Evolutionary conservation across 2,888 invertebrate species (phyloP).

Genomic region (Rhaphigaster nebulosa): DNA sequence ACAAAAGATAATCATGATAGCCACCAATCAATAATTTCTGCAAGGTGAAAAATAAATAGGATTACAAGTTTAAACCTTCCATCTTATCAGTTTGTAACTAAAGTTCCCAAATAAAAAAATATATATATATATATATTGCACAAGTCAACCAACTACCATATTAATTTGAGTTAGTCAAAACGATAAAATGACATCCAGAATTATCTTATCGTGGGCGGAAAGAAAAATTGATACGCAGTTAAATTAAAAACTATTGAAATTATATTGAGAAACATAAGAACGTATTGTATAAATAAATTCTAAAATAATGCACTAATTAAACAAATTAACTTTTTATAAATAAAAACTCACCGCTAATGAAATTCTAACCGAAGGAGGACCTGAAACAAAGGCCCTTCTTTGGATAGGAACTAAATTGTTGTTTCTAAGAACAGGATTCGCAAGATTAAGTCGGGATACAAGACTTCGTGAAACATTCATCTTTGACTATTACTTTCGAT

Average conservation of each 20-base stretch:
- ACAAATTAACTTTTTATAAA: neutral
- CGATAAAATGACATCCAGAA: neutral
- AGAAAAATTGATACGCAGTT: neutral
- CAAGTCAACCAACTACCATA: neutral
- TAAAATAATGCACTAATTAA: neutral
- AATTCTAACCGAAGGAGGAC: conserved; percentile 56
- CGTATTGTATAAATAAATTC: neutral
- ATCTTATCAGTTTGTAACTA: neutral
- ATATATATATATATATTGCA: neutral
- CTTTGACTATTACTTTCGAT: neutral
- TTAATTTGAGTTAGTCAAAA: neutral
- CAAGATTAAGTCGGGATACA: neutral
- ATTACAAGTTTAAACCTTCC: neutral
- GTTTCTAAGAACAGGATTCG: conserved; percentile 5
- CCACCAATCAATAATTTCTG: neutral
- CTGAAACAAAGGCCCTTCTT: conserved; percentile 46
- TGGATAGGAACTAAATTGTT: conserved; percentile 18
- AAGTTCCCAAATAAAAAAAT: neutral
- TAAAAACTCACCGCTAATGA: conserved; percentile 52
- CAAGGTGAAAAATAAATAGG: neutral
- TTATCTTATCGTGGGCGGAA: neutral
- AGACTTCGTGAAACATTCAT: conserved; percentile 48
- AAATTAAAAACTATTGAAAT: neutral
- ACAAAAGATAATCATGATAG: too few relatives aligned
- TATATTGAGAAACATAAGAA: neutral